phyloP scores from a whole-genome alignment of 2,797 vertebrate genomes.

The Meriones psammophilus region DNA sequence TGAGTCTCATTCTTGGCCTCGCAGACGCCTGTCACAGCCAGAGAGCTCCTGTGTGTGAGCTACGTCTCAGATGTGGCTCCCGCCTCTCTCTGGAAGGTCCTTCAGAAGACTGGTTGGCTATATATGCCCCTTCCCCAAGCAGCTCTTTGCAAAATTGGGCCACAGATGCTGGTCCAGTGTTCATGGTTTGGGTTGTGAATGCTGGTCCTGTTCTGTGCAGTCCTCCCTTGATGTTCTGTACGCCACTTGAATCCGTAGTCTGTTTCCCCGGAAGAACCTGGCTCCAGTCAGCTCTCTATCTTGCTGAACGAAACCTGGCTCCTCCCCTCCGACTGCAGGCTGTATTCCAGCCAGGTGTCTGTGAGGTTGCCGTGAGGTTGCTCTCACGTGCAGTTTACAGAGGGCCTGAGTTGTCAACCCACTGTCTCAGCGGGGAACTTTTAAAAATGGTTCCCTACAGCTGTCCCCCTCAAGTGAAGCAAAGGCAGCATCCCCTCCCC shows the following conservation, averaged over 20 bases:
- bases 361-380: neutral
- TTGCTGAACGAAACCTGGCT: neutral
- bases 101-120: neutral
- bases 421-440: neutral
- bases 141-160: neutral
- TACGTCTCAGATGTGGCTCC: neutral
- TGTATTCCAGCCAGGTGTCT: neutral
- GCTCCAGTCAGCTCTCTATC: neutral
- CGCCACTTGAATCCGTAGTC: neutral
- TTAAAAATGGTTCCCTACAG: neutral
- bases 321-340: neutral
- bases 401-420: neutral
- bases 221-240: neutral
- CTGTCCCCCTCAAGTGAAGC: neutral
- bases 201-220: neutral
- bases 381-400: neutral
- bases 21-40: neutral
- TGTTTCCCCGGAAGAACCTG: neutral
- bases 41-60: neutral
- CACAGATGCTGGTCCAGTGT: neutral
- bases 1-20: neutral
- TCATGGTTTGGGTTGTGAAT: neutral
- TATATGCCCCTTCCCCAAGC: neutral
- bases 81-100: neutral
- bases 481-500: neutral